Evolutionary conservation across 1,140 invertebrate species (phyloP), one percentile per base, ranked within the genome.

Genomic region (Nomia melanderi): DNA sequence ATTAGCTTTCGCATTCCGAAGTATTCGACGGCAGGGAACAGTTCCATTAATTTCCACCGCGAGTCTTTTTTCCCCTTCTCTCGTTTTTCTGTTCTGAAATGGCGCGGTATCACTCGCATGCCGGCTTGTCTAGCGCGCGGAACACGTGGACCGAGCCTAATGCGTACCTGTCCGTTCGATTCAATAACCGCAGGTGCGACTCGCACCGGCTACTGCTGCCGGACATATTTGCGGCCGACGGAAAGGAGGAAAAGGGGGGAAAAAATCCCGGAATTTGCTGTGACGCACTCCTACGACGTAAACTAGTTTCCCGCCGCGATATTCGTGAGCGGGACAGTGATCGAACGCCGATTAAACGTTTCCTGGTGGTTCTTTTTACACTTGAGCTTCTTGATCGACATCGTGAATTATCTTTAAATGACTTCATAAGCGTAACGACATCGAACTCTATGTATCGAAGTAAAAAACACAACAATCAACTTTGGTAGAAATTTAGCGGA

Each of bases 281-380:
- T 75, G 66, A 72, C 81, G 60, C 82, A 83, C 71, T 79, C 70
- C 71, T 54, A 76, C 71, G 56, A 79, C 14, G 59, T 75, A 63
- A 83, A 76, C 59, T 81, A 78, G 64, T 73, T 73, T 54, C 33
- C 7, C 62, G 73, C 8, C 29, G 59, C 33, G 39, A 66, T 79
- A 82, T 78, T 78, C 54, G 64, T 66, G 75, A 78, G 74, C 73
- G 47, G 59, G 47, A 60, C 67, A 29, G 1, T 54, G 23, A n/a
- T 53, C 33, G 66, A 82, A 66, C 44, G 44, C 17, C 62, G 23
- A 78, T 65, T 17, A 12, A 31, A 25, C 17, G 17, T 17, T 5
- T 23, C 12, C 23, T 29, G 25, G 5, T n/a, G n/a, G n/a, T n/a
- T 20, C 44, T 27, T 31, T 47, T 23, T 65, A 78, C 29, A 31